Base-by-base conservation (phyloP, 2,888 invertebrate species). In the Eretmocerus hayati region DNA sequence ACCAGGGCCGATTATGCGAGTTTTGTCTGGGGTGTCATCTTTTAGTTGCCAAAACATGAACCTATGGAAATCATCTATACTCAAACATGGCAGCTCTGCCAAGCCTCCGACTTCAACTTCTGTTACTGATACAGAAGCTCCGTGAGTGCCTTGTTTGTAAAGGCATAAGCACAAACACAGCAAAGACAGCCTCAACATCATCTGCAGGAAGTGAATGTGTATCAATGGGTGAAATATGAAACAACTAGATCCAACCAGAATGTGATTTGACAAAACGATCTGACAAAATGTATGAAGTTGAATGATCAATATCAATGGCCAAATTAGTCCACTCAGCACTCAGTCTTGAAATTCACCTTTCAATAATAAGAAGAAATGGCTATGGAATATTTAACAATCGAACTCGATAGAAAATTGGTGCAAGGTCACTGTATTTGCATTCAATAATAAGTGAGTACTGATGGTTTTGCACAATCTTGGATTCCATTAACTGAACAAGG, bases 21-120 rank as follows among this genome's bases (percentile, higher is more conserved):
- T 33, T 5, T 5, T n/a, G 9, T 15, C 5, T 2, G 75, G 67
- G 53, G 76, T 75, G 39, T 77, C 74, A 45, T 71, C 65, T 4
- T 64, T 65, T 59, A 81, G 70, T 58, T 82, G 74, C 84, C 84
- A 84, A 64, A 81, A 82, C 74, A 81, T 76, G 60, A 84, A 84
- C 59, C 80, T 78, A 63, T 84, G 82, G 55, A 77, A 64, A 55
- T 76, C 76, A 63, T 83, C 82, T 69, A 78, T 83, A 64, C 84
- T 84, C 38, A 74, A 72, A 61, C 84, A 84, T 43, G 77, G 74
- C 50, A 84, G 68, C 44, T 79, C 75, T 31, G 79, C 81, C 46
- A 77, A 77, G 42, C 76, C 72, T 38, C 84, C 83, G 38, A 75
- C 77, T 45, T 74, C 66, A 35, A 81, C 81, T 70, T 81, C 77